Percentiles rank a stretch among this genome's conserved stretches.
phyloP scores from a whole-genome alignment of 2,797 vertebrate genomes.

The Brachymystax lenok region DNA sequence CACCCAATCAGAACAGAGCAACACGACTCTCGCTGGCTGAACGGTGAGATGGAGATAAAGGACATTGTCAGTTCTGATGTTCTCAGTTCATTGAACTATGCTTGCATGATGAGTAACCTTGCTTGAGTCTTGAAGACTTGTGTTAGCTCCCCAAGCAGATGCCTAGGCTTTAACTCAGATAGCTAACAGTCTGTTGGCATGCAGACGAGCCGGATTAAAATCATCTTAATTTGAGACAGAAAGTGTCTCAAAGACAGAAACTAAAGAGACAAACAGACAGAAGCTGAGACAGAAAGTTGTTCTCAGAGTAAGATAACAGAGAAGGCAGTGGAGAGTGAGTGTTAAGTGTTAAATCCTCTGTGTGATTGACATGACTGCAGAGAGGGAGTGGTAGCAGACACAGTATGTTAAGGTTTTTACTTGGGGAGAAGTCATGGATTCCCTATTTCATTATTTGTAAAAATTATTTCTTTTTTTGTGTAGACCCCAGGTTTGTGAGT shows the following conservation, averaged over 20 bases:
- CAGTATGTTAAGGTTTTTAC: too few relatives aligned
- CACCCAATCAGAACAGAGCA: slow-evolving; percentile 98
- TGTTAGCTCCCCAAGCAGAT: neutral
- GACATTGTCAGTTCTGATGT: neutral
- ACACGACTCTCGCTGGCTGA: slow-evolving; percentile 97
- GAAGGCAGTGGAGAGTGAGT: too few relatives aligned
- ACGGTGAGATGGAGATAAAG: slow-evolving; percentile 75
- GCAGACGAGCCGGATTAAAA: neutral
- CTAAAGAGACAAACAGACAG: neutral
- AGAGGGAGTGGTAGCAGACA: too few relatives aligned
- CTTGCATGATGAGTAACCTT: neutral
- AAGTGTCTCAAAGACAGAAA: neutral
- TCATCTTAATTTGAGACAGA: neutral
- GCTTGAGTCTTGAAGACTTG: neutral
- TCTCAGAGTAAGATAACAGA: too few relatives aligned
- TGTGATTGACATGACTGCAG: too few relatives aligned
- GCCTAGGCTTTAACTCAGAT: neutral
- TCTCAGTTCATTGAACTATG: neutral
- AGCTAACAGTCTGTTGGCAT: neutral
- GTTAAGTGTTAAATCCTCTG: too few relatives aligned
- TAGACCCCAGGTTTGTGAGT: slow-evolving; percentile 93
- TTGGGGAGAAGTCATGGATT: too few relatives aligned
- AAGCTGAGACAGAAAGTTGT: too few relatives aligned
- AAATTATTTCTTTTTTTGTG: slow-evolving; percentile 15
- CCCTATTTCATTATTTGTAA: too few relatives aligned